Conservation (phyloP, 2,113 vertebrate species). For the Microtus ochrogaster region DNA sequence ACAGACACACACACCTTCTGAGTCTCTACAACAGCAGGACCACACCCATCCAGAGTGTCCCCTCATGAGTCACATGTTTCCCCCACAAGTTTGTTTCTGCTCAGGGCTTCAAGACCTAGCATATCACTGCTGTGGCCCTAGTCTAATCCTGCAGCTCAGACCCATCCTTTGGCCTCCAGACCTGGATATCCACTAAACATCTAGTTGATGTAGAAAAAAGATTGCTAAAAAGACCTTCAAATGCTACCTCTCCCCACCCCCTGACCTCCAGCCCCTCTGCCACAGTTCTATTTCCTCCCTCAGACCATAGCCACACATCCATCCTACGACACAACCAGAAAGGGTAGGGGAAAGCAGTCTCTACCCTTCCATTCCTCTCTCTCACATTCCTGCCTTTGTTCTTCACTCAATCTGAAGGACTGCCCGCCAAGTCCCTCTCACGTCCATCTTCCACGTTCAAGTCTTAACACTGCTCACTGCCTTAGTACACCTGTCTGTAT, state of each 20-base stretch:
- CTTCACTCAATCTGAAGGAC: not conserved
- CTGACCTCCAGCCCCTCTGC: not conserved
- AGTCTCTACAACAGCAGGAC: not conserved
- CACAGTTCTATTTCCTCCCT: not conserved
- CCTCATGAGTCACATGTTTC: rapidly evolving
- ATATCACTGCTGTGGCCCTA: not conserved
- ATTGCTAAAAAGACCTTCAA: not conserved
- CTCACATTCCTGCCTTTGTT: not conserved
- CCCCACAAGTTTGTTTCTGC: not conserved
- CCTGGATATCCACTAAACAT: not conserved
- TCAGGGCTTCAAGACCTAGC: not conserved
- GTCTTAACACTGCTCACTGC: not conserved
- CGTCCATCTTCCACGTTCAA: not conserved
- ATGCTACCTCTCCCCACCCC: too few species aligned
- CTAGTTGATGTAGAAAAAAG: not conserved
- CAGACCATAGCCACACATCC: not conserved
- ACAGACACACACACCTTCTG: not conserved
- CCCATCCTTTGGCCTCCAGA: not conserved
- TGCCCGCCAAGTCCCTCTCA: not conserved
- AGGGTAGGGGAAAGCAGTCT: not conserved
- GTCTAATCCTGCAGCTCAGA: not conserved
- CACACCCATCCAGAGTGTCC: not conserved
- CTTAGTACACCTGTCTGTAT: not conserved
- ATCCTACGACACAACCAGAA: not conserved
- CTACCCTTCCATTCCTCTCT: not conserved